A percentile compares a stretch with the other conserved stretches of the same genome.
These are phyloP conservation scores for Andrena flavipes DNA, from an alignment of 2,888 invertebrate species.

Conservation along the genomic window DNA sequence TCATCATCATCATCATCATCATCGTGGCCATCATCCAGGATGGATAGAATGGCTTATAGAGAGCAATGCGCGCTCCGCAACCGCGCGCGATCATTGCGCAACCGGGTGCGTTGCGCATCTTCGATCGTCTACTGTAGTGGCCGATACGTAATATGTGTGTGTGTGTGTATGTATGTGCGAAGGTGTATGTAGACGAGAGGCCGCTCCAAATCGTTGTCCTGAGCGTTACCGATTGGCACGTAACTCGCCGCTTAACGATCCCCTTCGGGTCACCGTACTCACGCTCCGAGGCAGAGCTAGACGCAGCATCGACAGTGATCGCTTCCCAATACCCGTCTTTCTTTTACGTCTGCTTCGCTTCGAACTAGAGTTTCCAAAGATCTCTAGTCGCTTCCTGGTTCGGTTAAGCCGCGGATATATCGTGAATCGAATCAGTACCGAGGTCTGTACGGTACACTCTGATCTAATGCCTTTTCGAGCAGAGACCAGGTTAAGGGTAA, in stretches of 20 bases:
- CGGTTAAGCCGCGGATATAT: background rate
- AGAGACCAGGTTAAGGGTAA: too few species aligned
- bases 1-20: slow-evolving; percentile 41
- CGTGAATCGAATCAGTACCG: too few species aligned
- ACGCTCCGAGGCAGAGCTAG: slow-evolving; percentile 55
- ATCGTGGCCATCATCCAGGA: slow-evolving; percentile 10
- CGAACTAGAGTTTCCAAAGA: slow-evolving; percentile 11
- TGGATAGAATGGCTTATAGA: slow-evolving; percentile 53
- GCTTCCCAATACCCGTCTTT: slow-evolving; percentile 63
- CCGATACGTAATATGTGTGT: slow-evolving; percentile 24
- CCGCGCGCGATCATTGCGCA: slow-evolving; percentile 59
- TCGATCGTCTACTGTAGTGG: slow-evolving; percentile 20
- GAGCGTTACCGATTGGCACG: slow-evolving; percentile 66
- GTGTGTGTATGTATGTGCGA: slow-evolving; percentile 42
- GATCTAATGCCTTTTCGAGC: too few species aligned
- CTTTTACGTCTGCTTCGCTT: slow-evolving; percentile 20
- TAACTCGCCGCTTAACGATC: slow-evolving; percentile 69
- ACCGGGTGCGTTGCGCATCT: slow-evolving; percentile 65
- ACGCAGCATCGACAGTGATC: slow-evolving; percentile 53
- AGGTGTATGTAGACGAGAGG: slow-evolving; percentile 21
- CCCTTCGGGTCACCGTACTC: slow-evolving; percentile 61
- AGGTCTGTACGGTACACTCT: too few species aligned
- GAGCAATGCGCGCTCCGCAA: slow-evolving; percentile 68
- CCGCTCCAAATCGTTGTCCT: slow-evolving; percentile 64
- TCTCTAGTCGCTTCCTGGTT: slow-evolving; percentile 1